Evolutionary conservation across 2,113 vertebrate species (phyloP).

Genomic region (Chascanopsetta lugubris): DNA sequence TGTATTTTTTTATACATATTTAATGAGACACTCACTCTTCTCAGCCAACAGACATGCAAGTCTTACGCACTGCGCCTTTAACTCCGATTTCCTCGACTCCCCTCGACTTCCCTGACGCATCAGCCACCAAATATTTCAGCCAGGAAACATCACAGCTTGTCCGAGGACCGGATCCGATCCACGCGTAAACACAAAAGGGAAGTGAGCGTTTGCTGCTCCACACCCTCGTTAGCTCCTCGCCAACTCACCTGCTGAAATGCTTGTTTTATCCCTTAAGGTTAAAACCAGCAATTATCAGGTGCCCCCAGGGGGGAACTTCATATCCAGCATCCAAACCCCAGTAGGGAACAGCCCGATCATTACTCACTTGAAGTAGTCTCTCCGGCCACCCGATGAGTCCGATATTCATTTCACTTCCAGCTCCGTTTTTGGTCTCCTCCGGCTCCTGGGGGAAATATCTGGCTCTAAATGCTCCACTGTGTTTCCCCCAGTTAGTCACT

Average conservation of each 20-base stretch:
- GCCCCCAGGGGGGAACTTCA: neutral
- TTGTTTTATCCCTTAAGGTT: neutral
- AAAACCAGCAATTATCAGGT: neutral
- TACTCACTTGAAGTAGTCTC: neutral
- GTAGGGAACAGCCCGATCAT: neutral
- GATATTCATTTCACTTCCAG: neutral
- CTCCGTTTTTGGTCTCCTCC: slow-evolving; percentile 16
- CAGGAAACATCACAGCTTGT: too few relatives aligned
- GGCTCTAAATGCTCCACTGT: slow-evolving; percentile 4
- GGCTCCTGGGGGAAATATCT: neutral
- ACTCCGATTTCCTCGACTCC: too few relatives aligned
- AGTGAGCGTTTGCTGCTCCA: neutral
- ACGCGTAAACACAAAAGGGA: too few relatives aligned
- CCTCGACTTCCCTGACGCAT: too few relatives aligned
- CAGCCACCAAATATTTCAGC: too few relatives aligned
- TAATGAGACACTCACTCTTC: too few relatives aligned
- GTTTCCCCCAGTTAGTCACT: neutral
- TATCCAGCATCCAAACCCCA: neutral
- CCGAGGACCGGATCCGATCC: too few relatives aligned
- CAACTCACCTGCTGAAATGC: too few relatives aligned
- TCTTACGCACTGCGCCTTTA: too few relatives aligned
- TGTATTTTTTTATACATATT: too few relatives aligned
- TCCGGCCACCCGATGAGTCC: neutral
- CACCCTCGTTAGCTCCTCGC: too few relatives aligned
- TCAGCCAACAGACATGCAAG: too few relatives aligned